Conservation (phyloP, 2,113 vertebrate genomes). For the Pan paniscus region DNA sequence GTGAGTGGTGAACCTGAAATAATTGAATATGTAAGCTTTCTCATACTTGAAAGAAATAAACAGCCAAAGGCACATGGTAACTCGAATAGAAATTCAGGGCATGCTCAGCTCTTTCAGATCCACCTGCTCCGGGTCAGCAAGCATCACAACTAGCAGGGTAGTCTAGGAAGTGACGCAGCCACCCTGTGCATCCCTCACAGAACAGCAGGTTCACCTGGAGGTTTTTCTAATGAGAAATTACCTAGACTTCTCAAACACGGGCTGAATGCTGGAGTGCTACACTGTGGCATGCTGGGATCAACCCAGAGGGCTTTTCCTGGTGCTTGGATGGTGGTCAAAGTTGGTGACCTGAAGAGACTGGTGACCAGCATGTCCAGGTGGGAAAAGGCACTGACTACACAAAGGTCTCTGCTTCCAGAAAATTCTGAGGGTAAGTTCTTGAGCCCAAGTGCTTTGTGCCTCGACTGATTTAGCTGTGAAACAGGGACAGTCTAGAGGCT, state of each 20-base stretch:
- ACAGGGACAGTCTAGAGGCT: rapidly evolving
- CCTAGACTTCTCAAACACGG: background rate
- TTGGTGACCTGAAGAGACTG: background rate
- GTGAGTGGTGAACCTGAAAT: no score
- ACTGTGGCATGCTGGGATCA: background rate
- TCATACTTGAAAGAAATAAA: background rate
- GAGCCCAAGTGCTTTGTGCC: background rate
- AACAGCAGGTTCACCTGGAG: background rate
- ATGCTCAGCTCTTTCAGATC: background rate
- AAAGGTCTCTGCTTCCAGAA: background rate
- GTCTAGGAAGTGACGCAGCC: background rate
- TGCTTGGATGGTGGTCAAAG: rapidly evolving
- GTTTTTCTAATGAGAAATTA: background rate
- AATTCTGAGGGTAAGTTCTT: background rate
- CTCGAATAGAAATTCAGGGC: background rate
- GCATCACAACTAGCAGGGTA: rapidly evolving
- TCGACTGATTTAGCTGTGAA: background rate
- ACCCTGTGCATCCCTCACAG: rapidly evolving
- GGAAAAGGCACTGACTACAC: rapidly evolving
- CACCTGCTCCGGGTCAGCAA: background rate
- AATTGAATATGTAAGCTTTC: no score
- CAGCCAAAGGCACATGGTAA: rapidly evolving
- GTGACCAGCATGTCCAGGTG: background rate
- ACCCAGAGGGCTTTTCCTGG: background rate
- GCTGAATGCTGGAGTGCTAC: background rate